Evolutionary conservation across 2,113 vertebrate species (phyloP).

Genomic region (Thryonomys swinderianus): DNA sequence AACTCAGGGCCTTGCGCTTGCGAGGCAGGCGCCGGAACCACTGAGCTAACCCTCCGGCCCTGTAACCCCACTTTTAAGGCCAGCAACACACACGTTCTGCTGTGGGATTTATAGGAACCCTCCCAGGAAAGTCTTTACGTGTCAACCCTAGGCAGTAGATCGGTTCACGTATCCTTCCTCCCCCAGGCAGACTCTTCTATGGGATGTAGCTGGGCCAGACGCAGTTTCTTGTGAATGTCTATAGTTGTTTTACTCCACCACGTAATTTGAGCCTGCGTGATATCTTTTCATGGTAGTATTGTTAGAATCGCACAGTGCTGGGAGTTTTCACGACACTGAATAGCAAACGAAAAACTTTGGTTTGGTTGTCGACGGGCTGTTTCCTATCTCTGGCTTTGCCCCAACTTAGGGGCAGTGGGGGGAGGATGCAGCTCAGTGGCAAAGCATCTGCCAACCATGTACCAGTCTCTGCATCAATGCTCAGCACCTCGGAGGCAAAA

Average conservation of each 20-base stretch:
- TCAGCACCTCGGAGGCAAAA: background rate
- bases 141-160: background rate
- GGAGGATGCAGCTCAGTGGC: too few relatives aligned
- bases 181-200: background rate
- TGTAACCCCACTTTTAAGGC: background rate
- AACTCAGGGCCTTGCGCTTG: too few relatives aligned
- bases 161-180: background rate
- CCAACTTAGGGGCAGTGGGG: background rate
- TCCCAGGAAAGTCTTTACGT: background rate
- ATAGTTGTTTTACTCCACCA: constrained; percentile 55
- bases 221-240: constrained; percentile 16
- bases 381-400: background rate
- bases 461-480: background rate
- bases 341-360: constrained; percentile 28
- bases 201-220: background rate
- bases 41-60: too few relatives aligned
- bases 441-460: background rate
- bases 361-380: background rate
- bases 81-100: background rate
- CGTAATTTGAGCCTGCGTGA: constrained; percentile 65
- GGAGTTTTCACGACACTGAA: constrained; percentile 42
- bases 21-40: too few relatives aligned
- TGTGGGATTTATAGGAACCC: background rate
- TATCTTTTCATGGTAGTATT: constrained; percentile 57
- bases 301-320: constrained; percentile 34